A percentile compares a stretch with the other conserved stretches of the same genome.
Evolutionary conservation across 1,140 invertebrate genomes (phyloP).

Genomic region (Leptinotarsa texana): DNA sequence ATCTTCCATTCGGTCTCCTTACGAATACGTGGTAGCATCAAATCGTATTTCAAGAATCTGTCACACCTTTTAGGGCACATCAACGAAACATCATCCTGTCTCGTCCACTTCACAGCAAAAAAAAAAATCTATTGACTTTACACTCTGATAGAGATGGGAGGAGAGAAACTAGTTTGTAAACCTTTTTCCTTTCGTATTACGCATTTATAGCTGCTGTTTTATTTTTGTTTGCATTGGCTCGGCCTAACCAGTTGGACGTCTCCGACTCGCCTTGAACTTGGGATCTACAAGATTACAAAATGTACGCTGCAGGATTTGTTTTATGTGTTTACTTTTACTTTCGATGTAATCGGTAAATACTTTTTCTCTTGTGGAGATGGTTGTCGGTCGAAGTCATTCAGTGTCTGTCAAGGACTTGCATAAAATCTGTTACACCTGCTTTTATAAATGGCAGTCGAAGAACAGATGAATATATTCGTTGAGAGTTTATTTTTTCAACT

Average conservation of each 20-base stretch:
- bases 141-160: neutral
- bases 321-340: constrained; percentile 11
- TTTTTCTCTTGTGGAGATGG: neutral
- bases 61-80: too few species aligned
- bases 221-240: neutral
- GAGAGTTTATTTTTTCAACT: too few species aligned
- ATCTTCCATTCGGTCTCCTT: too few species aligned
- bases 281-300: neutral
- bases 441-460: too few species aligned
- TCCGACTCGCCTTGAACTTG: constrained; percentile 11
- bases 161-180: neutral
- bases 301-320: neutral
- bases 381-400: too few species aligned
- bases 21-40: too few species aligned
- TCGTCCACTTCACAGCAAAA: neutral
- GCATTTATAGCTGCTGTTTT: neutral
- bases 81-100: neutral
- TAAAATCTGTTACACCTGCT: too few species aligned
- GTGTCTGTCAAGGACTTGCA: too few species aligned
- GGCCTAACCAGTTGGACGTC: neutral
- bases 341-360: neutral
- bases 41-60: too few species aligned
- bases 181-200: constrained; percentile 5
- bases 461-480: neutral
- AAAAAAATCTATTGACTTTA: neutral